Evolutionary conservation across 1,140 invertebrate genomes (phyloP).

Genomic region (Periplaneta americana): DNA sequence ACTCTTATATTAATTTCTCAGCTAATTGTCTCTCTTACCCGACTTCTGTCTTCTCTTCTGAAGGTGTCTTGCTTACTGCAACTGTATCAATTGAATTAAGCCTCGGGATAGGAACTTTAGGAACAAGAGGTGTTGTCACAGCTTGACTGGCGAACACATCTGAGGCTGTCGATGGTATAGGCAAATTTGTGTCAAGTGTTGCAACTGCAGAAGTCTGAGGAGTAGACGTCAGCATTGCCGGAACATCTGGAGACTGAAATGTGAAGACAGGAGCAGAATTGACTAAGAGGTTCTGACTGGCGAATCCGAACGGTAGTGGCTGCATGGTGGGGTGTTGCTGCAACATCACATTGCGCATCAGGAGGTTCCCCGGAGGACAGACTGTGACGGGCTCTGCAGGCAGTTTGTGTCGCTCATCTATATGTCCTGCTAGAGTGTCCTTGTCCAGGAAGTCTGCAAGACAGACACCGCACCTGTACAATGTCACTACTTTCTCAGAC

Average conservation of each 20-base stretch:
- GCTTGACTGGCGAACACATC: not conserved
- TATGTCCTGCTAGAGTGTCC: not conserved
- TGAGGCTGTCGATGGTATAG: not conserved
- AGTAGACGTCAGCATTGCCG: not conserved
- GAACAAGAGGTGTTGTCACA: not conserved
- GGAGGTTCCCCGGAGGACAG: not conserved
- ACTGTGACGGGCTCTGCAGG: not conserved
- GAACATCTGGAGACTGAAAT: not conserved
- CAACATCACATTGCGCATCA: not conserved
- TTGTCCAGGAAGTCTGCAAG: not conserved
- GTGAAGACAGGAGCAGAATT: not conserved
- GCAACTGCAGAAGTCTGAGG: not conserved
- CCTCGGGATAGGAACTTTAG: not conserved
- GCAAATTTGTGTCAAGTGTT: not conserved
- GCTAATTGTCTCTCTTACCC: too few relatives aligned
- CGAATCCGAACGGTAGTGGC: not conserved
- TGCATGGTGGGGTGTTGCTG: not conserved
- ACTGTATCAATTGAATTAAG: not conserved
- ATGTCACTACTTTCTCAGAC: not conserved
- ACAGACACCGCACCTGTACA: not conserved
- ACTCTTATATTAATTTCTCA: too few relatives aligned
- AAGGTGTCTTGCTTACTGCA: not conserved
- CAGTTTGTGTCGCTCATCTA: not conserved
- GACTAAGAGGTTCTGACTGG: not conserved
- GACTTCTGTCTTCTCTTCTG: not conserved